Conservation (phyloP, 2,113 vertebrate species). For the Hemiscyllium ocellatum region DNA sequence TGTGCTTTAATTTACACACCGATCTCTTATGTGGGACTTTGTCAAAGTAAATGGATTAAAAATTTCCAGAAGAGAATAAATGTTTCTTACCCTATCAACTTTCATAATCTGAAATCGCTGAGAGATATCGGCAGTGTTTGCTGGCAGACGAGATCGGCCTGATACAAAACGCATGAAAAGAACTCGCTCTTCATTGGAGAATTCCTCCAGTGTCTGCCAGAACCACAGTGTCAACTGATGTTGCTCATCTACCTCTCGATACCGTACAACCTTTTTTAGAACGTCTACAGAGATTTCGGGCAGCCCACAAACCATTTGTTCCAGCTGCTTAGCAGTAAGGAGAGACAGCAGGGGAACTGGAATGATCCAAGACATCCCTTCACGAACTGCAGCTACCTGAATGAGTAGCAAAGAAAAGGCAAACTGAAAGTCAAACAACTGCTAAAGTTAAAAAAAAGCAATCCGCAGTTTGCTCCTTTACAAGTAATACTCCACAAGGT, state of each 20-base stretch:
- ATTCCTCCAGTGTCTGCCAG: slow-evolving; percentile 73
- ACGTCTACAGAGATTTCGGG: slow-evolving; percentile 76
- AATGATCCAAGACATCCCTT: slow-evolving; percentile 78
- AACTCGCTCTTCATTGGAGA: slow-evolving; percentile 75
- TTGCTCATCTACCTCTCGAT: slow-evolving; percentile 73
- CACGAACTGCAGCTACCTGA: slow-evolving; percentile 74
- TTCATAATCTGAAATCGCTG: slow-evolving; percentile 82
- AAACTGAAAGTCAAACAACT: background rate
- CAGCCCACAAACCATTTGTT: slow-evolving; percentile 78
- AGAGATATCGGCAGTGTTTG: slow-evolving; percentile 76
- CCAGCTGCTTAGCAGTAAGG: slow-evolving; percentile 71
- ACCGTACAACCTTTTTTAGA: slow-evolving; percentile 73
- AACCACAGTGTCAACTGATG: slow-evolving; percentile 76
- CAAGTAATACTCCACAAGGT: background rate
- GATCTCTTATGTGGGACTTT: too few relatives aligned
- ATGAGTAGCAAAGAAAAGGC: background rate
- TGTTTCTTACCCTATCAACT: slow-evolving; percentile 69
- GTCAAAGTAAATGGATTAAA: too few relatives aligned
- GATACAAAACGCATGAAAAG: slow-evolving; percentile 81
- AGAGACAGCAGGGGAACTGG: slow-evolving; percentile 71
- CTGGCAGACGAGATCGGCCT: slow-evolving; percentile 68
- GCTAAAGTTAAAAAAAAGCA: background rate
- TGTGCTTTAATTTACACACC: too few relatives aligned
- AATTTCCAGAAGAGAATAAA: background rate
- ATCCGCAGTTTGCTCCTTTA: background rate